Base-by-base conservation (phyloP, 2,113 vertebrate species). In the Gadus macrocephalus region DNA sequence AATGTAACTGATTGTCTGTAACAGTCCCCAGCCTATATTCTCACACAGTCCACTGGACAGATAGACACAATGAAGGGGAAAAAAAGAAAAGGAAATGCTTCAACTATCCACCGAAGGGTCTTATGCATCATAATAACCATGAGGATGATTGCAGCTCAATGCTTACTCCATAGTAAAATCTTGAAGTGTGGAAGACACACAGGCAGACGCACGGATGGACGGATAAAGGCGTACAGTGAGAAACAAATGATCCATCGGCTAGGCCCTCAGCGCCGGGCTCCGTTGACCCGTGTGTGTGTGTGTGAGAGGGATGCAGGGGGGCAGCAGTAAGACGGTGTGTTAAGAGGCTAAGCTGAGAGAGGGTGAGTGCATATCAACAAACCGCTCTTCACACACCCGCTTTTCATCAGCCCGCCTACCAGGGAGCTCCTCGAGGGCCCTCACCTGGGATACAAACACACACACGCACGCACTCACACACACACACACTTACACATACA, bases 371-470 rank as follows among this genome's bases (percentile, higher is more conserved):
- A 65, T 75, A 76, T 84, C 78, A 88, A 85, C 78, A 78, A 85
- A 79, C 66, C 75, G 67, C 77, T 83, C 80, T 85, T 78, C 82
- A 82, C 62, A 85, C 67, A 72, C 71, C 58, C 68, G 79, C 66
- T 69, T 53, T 31, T 78, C 71, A 71, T 80, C 72, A 63, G 68
- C 56, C 74, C 67, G 73, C 62, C 75, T 67, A 78, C 71, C 85
- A 81, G 84, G 84, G 86, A 84, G 76, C 80, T 83, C 58, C 85
- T 89, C 79, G 77, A 84, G 83, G 71, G 55, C 73, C 72, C 76
- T 81, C 69, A 77, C 70, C 79, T 81, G 77, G 78, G 80, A 80
- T 68, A 79, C 71, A 67, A 76, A 83, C 68, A 68, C 67, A 71
- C 60, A 67, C 19, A 35, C 61, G 19, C 65, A 35, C 28, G 22